Base-by-base conservation (phyloP, 2,113 vertebrate species). In the Elgaria multicarinata region DNA sequence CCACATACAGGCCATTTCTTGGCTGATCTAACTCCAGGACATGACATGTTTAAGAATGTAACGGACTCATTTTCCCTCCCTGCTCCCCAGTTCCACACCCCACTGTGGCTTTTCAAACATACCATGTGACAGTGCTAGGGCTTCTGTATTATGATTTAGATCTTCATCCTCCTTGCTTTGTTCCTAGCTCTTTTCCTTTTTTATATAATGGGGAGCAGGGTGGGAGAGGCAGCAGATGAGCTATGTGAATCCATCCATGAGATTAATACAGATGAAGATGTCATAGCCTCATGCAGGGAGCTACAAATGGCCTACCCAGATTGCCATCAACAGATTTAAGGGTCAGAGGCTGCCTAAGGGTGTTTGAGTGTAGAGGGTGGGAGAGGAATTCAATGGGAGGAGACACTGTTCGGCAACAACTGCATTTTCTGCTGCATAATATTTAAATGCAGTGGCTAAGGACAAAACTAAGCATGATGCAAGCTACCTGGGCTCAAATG, bases 211-310 rank as follows among this genome's bases (percentile, higher is more conserved):
- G 92, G 92, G 16, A 91, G 92, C 90, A 92, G 90, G 64, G 18
- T 50, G 42, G 26, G 31, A 66, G 88, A 95, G 92, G 95, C 82
- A 90, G 90, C 96, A 95, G 95, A 96, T 96, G 96, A 96, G 92
- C 97, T 96, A 96, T 96, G 95, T 94, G 93, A 96, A 96, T 88
- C 31, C 88, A 95, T 93, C 95, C 96, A 93, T 95, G 94, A 95
- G 94, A 97, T 96, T 93, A 96, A 96, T 95, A 94, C 94, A 96
- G 95, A 96, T 94, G 94, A 96, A 95, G 93, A 96, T 96, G 95
- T 96, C 96, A 97, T 95, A 95, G 92, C 95, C 94, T 94, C 92
- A 91, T 89, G 89, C 92, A 89, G 82, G 92, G 94, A 96, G 93
- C 96, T 95, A 91, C 93, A 93, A 97, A 95, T 94, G 93, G 92